Evolutionary conservation across 2,113 vertebrate species (phyloP).

Genomic region (Collichthys lucidus): DNA sequence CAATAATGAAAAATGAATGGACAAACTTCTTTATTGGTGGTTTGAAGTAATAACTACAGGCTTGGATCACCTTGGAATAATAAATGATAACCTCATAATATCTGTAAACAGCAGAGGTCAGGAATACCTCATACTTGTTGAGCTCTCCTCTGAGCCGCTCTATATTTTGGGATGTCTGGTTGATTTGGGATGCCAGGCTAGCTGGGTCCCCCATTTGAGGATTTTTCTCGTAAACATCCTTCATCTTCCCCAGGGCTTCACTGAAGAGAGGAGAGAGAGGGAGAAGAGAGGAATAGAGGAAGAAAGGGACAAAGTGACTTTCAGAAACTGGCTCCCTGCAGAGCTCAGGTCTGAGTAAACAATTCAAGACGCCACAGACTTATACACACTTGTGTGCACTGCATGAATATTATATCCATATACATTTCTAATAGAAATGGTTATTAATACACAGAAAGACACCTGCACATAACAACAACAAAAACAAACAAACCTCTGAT

Average conservation of each 20-base stretch:
- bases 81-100: not conserved
- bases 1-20: no score
- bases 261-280: constrained; percentile 70
- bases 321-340: constrained; percentile 54
- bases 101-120: constrained; percentile 19
- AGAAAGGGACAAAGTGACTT: constrained; percentile 39
- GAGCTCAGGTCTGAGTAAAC: constrained; percentile 67
- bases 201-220: constrained; percentile 93
- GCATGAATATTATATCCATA: constrained; percentile 57
- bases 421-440: constrained; percentile 46
- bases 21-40: no score
- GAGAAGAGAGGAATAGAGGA: constrained; percentile 9
- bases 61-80: not conserved
- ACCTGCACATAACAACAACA: constrained; percentile 1
- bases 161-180: constrained; percentile 88
- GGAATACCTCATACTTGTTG: constrained; percentile 89
- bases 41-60: not conserved
- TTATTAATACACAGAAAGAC: constrained; percentile 53
- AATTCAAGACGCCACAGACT: constrained; percentile 50
- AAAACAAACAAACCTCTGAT: constrained; percentile 91
- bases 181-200: constrained; percentile 89
- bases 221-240: constrained; percentile 93
- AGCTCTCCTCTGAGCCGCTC: constrained; percentile 87
- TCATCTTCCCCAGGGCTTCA: constrained; percentile 93
- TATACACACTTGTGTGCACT: constrained; percentile 67